These are phyloP conservation scores for Neolamprologus sp. DNA, from an alignment of 2,113 vertebrate species.

Conservation along the genomic window DNA sequence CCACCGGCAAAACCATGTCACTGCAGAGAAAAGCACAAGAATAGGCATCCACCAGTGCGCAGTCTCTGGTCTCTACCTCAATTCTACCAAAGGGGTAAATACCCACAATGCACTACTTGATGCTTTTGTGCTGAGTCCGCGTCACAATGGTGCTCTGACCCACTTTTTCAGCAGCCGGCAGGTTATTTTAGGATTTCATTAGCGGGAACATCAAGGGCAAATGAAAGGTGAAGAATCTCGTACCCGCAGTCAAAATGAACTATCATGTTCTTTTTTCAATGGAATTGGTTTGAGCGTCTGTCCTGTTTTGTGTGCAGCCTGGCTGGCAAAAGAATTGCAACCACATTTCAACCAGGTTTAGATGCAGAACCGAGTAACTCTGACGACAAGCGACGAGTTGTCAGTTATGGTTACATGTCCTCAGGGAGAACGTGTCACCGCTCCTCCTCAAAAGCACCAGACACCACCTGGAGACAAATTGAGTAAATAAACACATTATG, in stretches of 20 bases:
- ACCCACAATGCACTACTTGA: slow-evolving; percentile 51
- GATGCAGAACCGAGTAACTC: background rate
- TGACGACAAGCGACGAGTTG: background rate
- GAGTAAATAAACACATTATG: accelerated
- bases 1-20: background rate
- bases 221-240: slow-evolving; percentile 9
- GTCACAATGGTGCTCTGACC: slow-evolving; percentile 46
- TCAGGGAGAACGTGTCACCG: background rate
- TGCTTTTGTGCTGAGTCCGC: slow-evolving; percentile 19
- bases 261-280: background rate
- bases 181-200: slow-evolving; percentile 63
- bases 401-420: background rate
- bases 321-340: background rate
- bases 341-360: background rate
- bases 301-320: background rate
- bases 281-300: background rate
- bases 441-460: background rate
- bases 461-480: background rate
- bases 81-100: slow-evolving; percentile 35
- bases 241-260: background rate
- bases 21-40: background rate
- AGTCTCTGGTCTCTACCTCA: slow-evolving; percentile 15
- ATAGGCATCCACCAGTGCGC: background rate
- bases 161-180: slow-evolving; percentile 30
- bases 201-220: slow-evolving; percentile 19